These are phyloP conservation scores for Strongylocentrotus purpuratus DNA, from an alignment of 35 echinoderm and acorn worm genomes.

Conservation along the genomic window DNA sequence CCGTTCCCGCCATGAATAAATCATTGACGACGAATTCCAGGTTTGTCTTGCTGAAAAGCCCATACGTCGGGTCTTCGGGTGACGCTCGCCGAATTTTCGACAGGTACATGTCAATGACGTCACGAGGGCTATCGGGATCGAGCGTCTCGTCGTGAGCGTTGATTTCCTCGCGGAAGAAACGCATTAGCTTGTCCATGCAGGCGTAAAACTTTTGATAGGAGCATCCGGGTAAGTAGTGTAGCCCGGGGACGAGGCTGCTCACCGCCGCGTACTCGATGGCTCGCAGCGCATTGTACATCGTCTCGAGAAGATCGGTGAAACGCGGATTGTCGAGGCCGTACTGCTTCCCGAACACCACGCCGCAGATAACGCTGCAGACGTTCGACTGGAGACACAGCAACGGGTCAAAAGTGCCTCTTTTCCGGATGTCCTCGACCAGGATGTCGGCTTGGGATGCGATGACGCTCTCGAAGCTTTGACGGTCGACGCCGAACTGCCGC, in stretches of 20 bases:
- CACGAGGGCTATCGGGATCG: neutral
- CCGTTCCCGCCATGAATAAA: constrained; percentile 67
- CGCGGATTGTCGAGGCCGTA: neutral
- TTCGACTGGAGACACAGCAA: neutral
- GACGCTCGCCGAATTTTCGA: neutral
- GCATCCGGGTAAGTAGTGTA: constrained; percentile 34
- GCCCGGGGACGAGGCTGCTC: constrained; percentile 30
- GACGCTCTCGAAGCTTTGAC: constrained; percentile 18
- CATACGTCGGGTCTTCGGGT: neutral
- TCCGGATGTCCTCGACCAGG: neutral
- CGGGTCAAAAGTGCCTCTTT: neutral
- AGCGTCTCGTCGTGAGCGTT: constrained; percentile 2
- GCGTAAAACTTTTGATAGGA: constrained; percentile 32
- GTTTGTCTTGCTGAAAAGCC: constrained; percentile 39
- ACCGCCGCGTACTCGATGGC: constrained; percentile 38
- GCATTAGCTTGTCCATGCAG: constrained; percentile 24
- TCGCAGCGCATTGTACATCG: neutral
- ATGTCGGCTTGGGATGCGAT: constrained; percentile 13
- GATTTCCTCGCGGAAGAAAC: constrained; percentile 49
- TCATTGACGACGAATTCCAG: constrained; percentile 48
- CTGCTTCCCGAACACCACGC: constrained; percentile 31
- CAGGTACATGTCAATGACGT: constrained; percentile 62
- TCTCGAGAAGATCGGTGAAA: neutral
- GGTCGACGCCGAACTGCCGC: constrained; percentile 21
- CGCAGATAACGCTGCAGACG: neutral